Base-by-base conservation (phyloP, 1,140 invertebrate genomes). In the Drosophila ambigua region DNA sequence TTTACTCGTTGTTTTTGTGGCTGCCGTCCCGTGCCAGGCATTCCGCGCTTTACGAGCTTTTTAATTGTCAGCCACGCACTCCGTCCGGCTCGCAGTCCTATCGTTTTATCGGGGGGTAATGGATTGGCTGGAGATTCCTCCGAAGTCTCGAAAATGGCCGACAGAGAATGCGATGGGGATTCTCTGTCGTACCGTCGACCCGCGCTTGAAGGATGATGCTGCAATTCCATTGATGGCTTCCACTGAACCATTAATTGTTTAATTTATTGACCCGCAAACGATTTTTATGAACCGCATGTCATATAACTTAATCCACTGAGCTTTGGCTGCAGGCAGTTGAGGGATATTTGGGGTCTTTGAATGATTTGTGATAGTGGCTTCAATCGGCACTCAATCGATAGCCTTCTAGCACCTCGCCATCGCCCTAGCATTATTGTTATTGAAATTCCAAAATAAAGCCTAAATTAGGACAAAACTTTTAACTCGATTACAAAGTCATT, bases 401-500 rank as follows among this genome's bases (percentile, higher is more conserved):
- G 31, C 8, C 2, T 35, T 35, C 31, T 9, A 11, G 31, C 31
- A 9, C 8, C 31, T 35, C 11, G 11, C 35, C 11, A 2, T 39
- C 24, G 44, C 8, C 45, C 15, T 5, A 58, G 46, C 26, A 52
- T 44, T 59, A 46, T 35, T 62, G 24, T 60, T 71, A 59, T 46
- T 31, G 24, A 65, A 74, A 53, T 46, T 50, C 39, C 54, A 46
- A 61, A 44, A 63, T 54, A 59, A 45, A 53, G 24, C 23, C 44
- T 5, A 50, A 77, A 72, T 87, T 75, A 87, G 68, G 82, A 62
- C 66, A 78, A 66, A 84, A 82, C 69, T 85, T 62, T 82, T 64
- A 78, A 85, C 74, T 87, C 69, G 72, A 87, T 87, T 75, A 85
- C 65, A 57, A 76, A 57, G 63, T 64, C 51, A 75, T 82, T 81